These are phyloP conservation scores for Sclerurus mexicanus DNA, from an alignment of 2,113 vertebrate genomes.

Conservation along the genomic window DNA sequence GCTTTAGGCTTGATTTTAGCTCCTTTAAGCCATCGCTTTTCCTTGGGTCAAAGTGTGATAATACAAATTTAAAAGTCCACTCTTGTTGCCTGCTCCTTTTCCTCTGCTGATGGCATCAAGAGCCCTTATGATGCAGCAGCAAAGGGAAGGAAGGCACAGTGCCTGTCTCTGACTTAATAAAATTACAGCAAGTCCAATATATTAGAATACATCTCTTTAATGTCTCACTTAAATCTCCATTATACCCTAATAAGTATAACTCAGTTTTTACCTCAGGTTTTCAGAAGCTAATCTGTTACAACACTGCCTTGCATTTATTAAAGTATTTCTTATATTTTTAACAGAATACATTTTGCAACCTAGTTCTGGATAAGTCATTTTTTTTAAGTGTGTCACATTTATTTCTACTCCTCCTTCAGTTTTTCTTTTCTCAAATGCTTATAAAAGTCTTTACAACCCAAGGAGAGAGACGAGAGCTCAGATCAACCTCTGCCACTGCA, in stretches of 20 bases:
- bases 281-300: background rate
- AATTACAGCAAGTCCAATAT: slow-evolving; percentile 25
- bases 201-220: slow-evolving; percentile 25
- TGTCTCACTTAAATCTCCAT: slow-evolving; percentile 23
- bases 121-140: background rate
- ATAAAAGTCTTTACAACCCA: background rate
- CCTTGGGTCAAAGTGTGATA: background rate
- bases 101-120: background rate
- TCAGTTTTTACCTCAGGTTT: slow-evolving; percentile 16
- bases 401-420: background rate
- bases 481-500: background rate
- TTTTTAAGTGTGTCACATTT: background rate
- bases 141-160: background rate
- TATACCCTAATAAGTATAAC: background rate
- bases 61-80: background rate
- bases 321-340: background rate
- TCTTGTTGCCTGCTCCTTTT: background rate
- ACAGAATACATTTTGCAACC: background rate
- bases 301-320: background rate
- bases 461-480: background rate
- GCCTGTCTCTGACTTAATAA: background rate
- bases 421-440: background rate
- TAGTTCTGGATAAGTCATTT: background rate
- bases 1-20: background rate
- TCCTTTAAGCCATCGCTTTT: background rate